Evolutionary conservation across 2,113 vertebrate species (phyloP).

Genomic region (Takifugu bimaculatus): DNA sequence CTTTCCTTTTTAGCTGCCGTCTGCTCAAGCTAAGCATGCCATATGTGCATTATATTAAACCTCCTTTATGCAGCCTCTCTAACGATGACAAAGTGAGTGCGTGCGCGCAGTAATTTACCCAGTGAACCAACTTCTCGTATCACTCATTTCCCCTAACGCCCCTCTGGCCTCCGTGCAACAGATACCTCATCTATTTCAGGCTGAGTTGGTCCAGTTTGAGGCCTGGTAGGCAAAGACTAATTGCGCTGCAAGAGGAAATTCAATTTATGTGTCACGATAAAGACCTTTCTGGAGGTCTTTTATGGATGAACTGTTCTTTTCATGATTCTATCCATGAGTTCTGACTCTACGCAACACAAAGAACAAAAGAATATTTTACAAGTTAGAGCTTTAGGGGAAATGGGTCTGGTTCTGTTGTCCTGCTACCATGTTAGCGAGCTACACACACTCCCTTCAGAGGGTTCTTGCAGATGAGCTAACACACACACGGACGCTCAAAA

Average conservation of each 20-base stretch:
- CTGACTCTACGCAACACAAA: constrained; percentile 54
- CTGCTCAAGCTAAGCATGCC: not conserved
- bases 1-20: not conserved
- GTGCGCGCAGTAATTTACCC: not conserved
- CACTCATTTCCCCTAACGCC: not conserved
- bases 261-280: not conserved
- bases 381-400: constrained; percentile 66
- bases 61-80: not conserved
- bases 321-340: too few relatives aligned
- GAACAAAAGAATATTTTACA: constrained; percentile 68
- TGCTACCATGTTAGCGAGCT: constrained; percentile 65
- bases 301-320: too few relatives aligned
- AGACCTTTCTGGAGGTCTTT: not conserved
- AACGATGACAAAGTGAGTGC: not conserved
- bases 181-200: not conserved
- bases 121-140: not conserved
- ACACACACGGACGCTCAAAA: constrained; percentile 2
- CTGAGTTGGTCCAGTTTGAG: too few relatives aligned
- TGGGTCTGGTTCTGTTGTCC: constrained; percentile 55
- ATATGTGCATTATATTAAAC: not conserved
- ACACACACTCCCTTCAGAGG: constrained; percentile 51
- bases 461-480: constrained; percentile 18
- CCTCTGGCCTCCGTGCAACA: not conserved
- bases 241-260: not conserved
- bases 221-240: not conserved